A percentile compares a stretch with the other conserved stretches of the same genome.
phyloP scores from a whole-genome alignment of 2,888 invertebrate species.

The Tinea pellionella region DNA sequence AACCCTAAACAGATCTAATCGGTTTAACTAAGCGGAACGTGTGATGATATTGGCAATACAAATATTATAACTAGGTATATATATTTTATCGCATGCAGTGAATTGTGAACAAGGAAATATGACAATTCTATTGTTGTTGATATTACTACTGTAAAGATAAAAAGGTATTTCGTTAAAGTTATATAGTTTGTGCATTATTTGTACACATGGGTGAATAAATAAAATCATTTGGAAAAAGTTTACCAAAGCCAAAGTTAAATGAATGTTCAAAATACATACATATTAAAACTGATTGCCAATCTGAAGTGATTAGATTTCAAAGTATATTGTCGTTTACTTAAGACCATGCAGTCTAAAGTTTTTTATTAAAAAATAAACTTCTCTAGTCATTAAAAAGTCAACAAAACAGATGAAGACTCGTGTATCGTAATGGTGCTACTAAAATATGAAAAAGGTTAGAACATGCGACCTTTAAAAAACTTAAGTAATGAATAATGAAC shows the following conservation, averaged over 20 bases:
- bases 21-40: constrained; percentile 8
- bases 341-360: no score
- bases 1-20: background rate
- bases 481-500: background rate
- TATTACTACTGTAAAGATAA: background rate
- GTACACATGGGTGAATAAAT: no score
- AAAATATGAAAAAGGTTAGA: constrained; percentile 3
- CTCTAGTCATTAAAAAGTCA: no score
- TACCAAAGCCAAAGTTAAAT: no score
- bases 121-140: background rate
- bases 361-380: no score
- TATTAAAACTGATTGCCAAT: no score
- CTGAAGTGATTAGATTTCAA: no score
- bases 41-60: background rate
- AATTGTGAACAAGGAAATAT: background rate
- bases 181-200: no score
- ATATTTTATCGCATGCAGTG: background rate
- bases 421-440: background rate
- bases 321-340: no score
- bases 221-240: no score
- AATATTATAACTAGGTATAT: background rate
- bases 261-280: no score
- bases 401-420: background rate
- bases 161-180: background rate
- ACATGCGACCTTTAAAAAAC: background rate